These are phyloP conservation scores for Buteo buteo DNA, from an alignment of 2,113 vertebrate genomes.

Conservation along the genomic window DNA sequence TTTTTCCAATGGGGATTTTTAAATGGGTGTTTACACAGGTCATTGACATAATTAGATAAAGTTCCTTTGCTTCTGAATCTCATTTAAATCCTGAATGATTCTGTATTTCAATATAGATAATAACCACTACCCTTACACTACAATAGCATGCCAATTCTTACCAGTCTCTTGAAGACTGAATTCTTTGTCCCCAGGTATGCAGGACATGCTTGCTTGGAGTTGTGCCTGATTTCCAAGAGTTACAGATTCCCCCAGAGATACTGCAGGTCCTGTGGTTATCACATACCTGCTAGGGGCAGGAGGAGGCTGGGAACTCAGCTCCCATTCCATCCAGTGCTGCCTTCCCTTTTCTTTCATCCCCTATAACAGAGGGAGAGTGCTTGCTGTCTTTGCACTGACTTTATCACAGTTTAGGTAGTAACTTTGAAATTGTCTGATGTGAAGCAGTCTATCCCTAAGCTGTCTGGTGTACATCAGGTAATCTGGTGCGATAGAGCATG, in stretches of 20 bases:
- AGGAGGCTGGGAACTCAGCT: background rate
- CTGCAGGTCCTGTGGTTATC: background rate
- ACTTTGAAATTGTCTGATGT: background rate
- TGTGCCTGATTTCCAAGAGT: background rate
- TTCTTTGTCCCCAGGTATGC: background rate
- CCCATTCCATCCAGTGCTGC: background rate
- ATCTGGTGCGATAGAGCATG: background rate
- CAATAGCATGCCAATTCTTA: background rate
- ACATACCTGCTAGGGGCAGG: background rate
- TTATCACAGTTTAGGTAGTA: background rate
- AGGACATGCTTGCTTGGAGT: background rate
- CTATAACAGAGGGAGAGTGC: fast-evolving
- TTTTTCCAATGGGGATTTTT: background rate
- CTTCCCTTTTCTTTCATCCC: no score
- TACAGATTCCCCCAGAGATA: background rate
- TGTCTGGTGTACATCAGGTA: background rate
- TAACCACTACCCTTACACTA: background rate
- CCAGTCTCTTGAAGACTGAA: background rate
- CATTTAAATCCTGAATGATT: background rate
- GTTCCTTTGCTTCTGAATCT: background rate
- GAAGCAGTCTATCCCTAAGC: background rate
- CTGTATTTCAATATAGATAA: background rate
- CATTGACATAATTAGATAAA: background rate
- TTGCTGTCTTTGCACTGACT: background rate
- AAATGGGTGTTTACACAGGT: background rate